Conservation (phyloP, 1,140 invertebrate species). For the Drosophila navojoa region DNA sequence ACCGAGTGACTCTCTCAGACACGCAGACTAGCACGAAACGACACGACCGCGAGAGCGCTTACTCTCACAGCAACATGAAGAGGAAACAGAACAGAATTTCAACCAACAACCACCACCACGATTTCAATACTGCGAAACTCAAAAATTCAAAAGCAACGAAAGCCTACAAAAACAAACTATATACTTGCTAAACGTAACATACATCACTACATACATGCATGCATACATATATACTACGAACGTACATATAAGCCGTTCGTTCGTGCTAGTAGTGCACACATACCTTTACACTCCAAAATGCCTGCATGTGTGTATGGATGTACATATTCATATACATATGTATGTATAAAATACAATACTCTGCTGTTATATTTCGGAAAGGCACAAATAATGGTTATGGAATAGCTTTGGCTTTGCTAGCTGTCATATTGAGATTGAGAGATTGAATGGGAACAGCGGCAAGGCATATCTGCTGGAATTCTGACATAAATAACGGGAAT, state of each 20-base stretch:
- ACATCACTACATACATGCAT: conserved; percentile 7
- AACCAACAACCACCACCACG: conserved; percentile 68
- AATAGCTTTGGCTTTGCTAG: conserved; percentile 37
- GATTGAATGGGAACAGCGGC: conserved; percentile 31
- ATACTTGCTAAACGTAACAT: conserved; percentile 32
- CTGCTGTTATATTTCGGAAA: conserved; percentile 56
- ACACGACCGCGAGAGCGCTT: conserved; percentile 23
- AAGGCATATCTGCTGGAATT: conserved; percentile 4
- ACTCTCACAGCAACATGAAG: conserved; percentile 43
- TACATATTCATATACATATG: neutral
- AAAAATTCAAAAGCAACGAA: conserved; percentile 72
- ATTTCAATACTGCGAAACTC: conserved; percentile 77
- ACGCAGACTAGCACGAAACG: conserved; percentile 15
- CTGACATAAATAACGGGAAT: conserved; percentile 24
- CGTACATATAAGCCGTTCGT: conserved; percentile 16
- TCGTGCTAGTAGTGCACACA: conserved; percentile 12
- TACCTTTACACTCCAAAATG: neutral
- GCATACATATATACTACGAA: neutral
- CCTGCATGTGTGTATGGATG: no score
- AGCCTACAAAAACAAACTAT: conserved; percentile 76
- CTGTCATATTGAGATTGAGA: conserved; percentile 48
- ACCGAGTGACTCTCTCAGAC: neutral
- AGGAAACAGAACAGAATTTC: conserved; percentile 54
- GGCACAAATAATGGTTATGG: conserved; percentile 54
- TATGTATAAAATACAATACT: conserved; percentile 34